Percentiles rank a stretch among this genome's conserved stretches.
These are phyloP conservation scores for Drosophila colorata DNA, from an alignment of 2,888 invertebrate genomes.

Conservation along the genomic window DNA sequence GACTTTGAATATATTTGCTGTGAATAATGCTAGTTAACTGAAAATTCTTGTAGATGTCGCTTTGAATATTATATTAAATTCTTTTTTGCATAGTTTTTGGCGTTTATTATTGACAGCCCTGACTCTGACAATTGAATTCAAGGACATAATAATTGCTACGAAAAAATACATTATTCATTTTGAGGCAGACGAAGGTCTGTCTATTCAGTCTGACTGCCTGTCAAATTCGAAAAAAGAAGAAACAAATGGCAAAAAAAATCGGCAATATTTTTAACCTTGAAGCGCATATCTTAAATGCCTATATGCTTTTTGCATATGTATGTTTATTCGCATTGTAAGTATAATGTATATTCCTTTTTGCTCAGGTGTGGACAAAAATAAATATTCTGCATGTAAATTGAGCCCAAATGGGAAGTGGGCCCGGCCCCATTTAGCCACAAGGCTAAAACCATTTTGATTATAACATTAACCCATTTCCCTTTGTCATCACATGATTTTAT, in stretches of 20 bases:
- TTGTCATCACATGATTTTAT: slow-evolving; percentile 48
- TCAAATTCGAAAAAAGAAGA: slow-evolving; percentile 43
- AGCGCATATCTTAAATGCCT: slow-evolving; percentile 36
- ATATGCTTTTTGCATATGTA: background rate
- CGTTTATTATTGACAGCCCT: slow-evolving; percentile 65
- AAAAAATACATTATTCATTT: slow-evolving; percentile 55
- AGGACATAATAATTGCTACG: slow-evolving; percentile 67
- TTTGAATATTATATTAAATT: slow-evolving; percentile 3
- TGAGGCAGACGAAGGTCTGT: slow-evolving; percentile 50
- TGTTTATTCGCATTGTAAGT: slow-evolving; percentile 30
- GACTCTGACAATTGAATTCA: slow-evolving; percentile 78
- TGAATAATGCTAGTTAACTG: background rate
- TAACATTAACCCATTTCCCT: slow-evolving; percentile 59
- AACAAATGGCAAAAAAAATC: slow-evolving; percentile 55
- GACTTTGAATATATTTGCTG: background rate
- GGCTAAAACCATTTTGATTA: slow-evolving; percentile 24
- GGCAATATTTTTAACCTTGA: slow-evolving; percentile 51
- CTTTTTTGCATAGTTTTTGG: slow-evolving; percentile 28
- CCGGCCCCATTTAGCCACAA: slow-evolving; percentile 22
- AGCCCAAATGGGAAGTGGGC: slow-evolving; percentile 9
- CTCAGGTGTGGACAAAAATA: background rate
- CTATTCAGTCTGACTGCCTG: slow-evolving; percentile 49
- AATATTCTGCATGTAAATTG: background rate
- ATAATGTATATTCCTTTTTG: background rate
- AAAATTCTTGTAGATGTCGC: background rate